These are phyloP conservation scores for Bombus turneri DNA, from an alignment of 1,140 invertebrate species.

Conservation along the genomic window DNA sequence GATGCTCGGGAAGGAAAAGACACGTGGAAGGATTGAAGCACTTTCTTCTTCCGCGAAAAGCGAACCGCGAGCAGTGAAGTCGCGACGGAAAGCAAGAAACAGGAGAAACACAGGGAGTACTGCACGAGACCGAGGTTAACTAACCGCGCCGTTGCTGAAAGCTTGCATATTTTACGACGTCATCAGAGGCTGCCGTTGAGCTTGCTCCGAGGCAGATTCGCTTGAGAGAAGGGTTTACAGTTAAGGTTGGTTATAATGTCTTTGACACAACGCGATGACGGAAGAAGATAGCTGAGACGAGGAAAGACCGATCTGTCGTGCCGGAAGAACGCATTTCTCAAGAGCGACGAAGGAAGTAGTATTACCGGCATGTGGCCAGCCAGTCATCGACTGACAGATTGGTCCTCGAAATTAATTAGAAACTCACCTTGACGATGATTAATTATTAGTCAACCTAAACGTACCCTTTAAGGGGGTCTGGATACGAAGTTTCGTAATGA, in stretches of 20 bases:
- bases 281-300: slow-evolving; percentile 8
- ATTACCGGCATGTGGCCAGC: not conserved
- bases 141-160: slow-evolving; percentile 48
- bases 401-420: slow-evolving; percentile 22
- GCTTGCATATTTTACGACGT: slow-evolving; percentile 68
- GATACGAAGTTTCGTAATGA: not conserved
- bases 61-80: not conserved
- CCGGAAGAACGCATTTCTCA: slow-evolving; percentile 7
- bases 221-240: not conserved
- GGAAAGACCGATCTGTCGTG: slow-evolving; percentile 4
- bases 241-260: slow-evolving; percentile 34
- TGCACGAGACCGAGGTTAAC: slow-evolving; percentile 30
- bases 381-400: not conserved
- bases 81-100: not conserved
- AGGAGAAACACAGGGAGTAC: not conserved
- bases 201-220: slow-evolving; percentile 10
- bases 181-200: slow-evolving; percentile 41
- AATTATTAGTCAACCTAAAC: slow-evolving; percentile 9
- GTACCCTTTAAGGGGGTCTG: no score
- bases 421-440: not conserved
- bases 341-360: not conserved
- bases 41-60: not conserved
- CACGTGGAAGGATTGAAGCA: not conserved
- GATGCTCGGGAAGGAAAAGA: not conserved
- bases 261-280: slow-evolving; percentile 27